phyloP scores from a whole-genome alignment of 2,113 vertebrate genomes.

The Calidris pygmaea region DNA sequence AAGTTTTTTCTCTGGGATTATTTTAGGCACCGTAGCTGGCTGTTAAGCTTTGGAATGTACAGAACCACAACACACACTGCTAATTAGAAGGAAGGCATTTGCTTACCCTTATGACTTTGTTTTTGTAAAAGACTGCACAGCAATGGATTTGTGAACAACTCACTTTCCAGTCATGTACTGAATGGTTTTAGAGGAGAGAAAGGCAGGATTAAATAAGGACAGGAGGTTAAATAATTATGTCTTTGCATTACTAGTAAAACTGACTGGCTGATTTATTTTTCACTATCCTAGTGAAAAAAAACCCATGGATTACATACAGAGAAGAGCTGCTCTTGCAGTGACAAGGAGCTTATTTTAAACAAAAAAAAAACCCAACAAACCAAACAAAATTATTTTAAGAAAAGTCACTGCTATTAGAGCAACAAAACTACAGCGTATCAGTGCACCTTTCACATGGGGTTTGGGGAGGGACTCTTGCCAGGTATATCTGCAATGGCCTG shows the following conservation, averaged over 20 bases:
- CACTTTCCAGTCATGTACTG: background rate
- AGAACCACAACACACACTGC: constrained; percentile 42
- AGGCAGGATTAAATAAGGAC: background rate
- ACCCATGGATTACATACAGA: background rate
- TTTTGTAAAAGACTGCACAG: constrained; percentile 21
- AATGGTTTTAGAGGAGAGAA: background rate
- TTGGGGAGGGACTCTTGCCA: background rate
- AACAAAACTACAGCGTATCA: background rate
- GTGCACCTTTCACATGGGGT: background rate
- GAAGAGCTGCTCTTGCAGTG: background rate
- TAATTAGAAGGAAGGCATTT: constrained; percentile 43
- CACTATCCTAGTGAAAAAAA: background rate
- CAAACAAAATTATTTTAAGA: background rate
- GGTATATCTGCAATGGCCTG: background rate
- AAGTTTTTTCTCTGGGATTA: constrained; percentile 1
- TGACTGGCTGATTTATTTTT: background rate
- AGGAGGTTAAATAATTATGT: background rate
- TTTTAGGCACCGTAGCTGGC: background rate
- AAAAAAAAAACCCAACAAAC: background rate
- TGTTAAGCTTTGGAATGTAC: constrained; percentile 23
- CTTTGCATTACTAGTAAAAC: background rate
- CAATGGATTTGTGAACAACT: constrained; percentile 16
- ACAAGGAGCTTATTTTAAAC: background rate
- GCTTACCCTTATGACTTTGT: constrained; percentile 30
- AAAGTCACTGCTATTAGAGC: background rate